Percentiles rank a stretch among this genome's conserved stretches.
Conservation (phyloP, 1,140 invertebrate species). For the Nilaparvata lugens region DNA sequence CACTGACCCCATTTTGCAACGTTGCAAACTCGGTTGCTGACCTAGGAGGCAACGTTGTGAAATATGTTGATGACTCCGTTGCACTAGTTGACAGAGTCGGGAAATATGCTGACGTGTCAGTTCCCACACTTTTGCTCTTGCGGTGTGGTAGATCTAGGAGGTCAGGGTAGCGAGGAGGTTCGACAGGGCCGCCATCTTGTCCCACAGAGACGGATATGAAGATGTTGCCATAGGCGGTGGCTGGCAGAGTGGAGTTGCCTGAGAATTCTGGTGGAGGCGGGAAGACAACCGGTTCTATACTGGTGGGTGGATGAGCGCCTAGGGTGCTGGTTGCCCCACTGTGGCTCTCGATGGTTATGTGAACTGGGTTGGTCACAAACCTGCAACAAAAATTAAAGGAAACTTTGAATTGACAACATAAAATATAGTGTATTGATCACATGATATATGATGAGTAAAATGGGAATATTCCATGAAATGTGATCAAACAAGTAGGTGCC, state of each 20-base stretch:
- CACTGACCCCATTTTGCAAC: background rate
- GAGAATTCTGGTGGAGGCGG: slow-evolving; percentile 56
- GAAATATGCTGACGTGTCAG: slow-evolving; percentile 39
- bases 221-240: slow-evolving; percentile 56
- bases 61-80: too few relatives aligned
- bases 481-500: too few relatives aligned
- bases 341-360: slow-evolving; percentile 68
- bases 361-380: slow-evolving; percentile 51
- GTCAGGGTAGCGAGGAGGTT: slow-evolving; percentile 51
- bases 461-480: too few relatives aligned
- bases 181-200: slow-evolving; percentile 44
- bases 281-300: slow-evolving; percentile 33
- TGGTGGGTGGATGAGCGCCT: slow-evolving; percentile 23
- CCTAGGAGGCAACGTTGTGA: too few relatives aligned
- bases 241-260: slow-evolving; percentile 47
- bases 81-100: slow-evolving; percentile 36
- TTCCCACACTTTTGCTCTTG: slow-evolving; percentile 36
- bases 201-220: slow-evolving; percentile 64
- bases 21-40: too few relatives aligned
- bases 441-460: too few relatives aligned
- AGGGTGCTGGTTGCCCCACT: slow-evolving; percentile 30
- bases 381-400: too few relatives aligned
- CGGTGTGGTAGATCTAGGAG: slow-evolving; percentile 59
- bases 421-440: too few relatives aligned
- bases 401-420: too few relatives aligned